phyloP scores from a whole-genome alignment of 2,113 vertebrate genomes.

The Chaetops frenatus region DNA sequence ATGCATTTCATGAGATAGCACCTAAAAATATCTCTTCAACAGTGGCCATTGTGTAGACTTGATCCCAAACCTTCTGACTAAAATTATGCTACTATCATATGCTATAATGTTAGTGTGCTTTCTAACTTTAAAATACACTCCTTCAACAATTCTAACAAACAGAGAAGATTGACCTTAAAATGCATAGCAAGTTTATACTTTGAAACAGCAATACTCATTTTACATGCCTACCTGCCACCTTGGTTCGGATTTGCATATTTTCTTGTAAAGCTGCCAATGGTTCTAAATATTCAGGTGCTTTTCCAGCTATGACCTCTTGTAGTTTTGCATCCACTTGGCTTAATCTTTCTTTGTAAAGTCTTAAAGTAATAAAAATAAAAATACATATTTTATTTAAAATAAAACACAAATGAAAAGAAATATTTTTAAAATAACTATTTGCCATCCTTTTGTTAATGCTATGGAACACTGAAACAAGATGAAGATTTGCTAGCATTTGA shows the following conservation, averaged over 20 bases:
- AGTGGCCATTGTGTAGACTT: background rate
- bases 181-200: background rate
- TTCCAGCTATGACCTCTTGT: constrained; percentile 95
- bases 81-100: background rate
- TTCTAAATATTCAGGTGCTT: constrained; percentile 96
- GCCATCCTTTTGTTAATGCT: background rate
- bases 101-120: background rate
- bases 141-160: background rate
- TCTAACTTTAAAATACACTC: background rate
- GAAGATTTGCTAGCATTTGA: background rate
- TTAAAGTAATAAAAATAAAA: constrained; percentile 64
- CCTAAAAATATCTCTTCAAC: background rate
- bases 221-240: constrained; percentile 89
- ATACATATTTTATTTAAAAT: constrained; percentile 15
- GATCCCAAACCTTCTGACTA: background rate
- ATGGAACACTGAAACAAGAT: background rate
- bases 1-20: background rate
- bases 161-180: background rate
- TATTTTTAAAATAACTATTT: background rate
- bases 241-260: constrained; percentile 99
- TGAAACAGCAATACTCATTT: constrained; percentile 27
- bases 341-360: constrained; percentile 95
- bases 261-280: constrained; percentile 95
- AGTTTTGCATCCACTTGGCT: constrained; percentile 98
- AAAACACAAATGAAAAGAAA: background rate